phyloP scores from a whole-genome alignment of 2,113 vertebrate genomes.

The Syngnathus floridae region DNA sequence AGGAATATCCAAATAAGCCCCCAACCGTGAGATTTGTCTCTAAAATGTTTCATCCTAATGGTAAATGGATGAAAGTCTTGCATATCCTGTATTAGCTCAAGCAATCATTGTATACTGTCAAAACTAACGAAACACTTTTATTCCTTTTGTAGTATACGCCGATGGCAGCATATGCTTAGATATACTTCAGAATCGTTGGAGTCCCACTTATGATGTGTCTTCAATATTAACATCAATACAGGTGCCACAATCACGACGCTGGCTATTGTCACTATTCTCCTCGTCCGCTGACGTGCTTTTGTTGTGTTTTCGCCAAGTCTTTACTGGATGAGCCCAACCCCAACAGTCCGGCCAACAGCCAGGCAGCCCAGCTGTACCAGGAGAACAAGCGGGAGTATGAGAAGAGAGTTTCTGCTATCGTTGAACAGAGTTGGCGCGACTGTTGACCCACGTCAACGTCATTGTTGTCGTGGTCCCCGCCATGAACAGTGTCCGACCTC shows the following conservation, averaged over 20 bases:
- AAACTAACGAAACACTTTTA: not conserved
- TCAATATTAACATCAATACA: conserved; percentile 99
- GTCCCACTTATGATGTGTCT: conserved; percentile 97
- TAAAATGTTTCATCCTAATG: conserved; percentile 99
- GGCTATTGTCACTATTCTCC: not conserved
- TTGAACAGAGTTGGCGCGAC: conserved; percentile 99
- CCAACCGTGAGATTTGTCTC: conserved; percentile 98
- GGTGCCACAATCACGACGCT: conserved; percentile 47
- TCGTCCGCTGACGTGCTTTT: conserved; percentile 4
- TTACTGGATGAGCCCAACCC: conserved; percentile 97
- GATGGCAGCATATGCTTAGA: conserved; percentile 99
- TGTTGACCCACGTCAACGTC: conserved; percentile 83
- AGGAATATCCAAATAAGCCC: conserved; percentile 98
- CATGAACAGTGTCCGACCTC: conserved; percentile 77
- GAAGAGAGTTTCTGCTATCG: conserved; percentile 96
- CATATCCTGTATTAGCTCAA: not conserved
- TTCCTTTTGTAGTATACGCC: conserved; percentile 83
- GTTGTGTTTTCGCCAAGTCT: conserved; percentile 71
- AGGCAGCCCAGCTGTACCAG: conserved; percentile 97
- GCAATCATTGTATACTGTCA: not conserved
- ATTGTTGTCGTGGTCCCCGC: conserved; percentile 30
- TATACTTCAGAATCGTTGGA: conserved; percentile 99
- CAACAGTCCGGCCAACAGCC: conserved; percentile 98
- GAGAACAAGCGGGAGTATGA: conserved; percentile 98
- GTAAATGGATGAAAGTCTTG: conserved; percentile 45